These are phyloP conservation scores for Lamellibrachia satsuma DNA, from an alignment of 2,888 invertebrate species.

Conservation along the genomic window DNA sequence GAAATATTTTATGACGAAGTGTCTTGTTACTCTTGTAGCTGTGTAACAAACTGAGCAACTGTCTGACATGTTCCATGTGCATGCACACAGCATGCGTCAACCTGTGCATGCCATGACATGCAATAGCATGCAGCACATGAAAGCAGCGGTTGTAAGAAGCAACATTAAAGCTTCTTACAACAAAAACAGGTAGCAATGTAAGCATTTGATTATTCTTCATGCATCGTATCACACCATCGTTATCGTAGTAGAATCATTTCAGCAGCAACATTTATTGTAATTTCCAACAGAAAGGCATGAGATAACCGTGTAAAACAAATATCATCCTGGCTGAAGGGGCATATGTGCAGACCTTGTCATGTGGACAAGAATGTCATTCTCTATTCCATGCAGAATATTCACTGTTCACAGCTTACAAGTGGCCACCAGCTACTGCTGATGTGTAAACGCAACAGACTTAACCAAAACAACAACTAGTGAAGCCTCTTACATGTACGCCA, in stretches of 20 bases:
- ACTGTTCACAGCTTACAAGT: too few relatives aligned
- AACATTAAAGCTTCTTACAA: background rate
- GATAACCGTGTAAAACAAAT: background rate
- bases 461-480: background rate
- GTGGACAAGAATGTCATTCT: background rate
- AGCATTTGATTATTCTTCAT: background rate
- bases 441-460: background rate
- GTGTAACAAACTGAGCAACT: too few relatives aligned
- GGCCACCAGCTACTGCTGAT: too few relatives aligned
- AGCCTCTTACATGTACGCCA: background rate
- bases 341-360: background rate
- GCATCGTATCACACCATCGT: background rate
- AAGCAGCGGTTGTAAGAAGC: background rate
- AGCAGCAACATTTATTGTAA: too few relatives aligned
- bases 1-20: background rate
- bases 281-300: too few relatives aligned
- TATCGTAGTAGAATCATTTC: too few relatives aligned
- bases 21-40: background rate
- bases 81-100: background rate
- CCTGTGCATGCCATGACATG: background rate
- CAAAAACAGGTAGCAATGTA: background rate
- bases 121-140: background rate
- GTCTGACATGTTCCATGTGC: background rate
- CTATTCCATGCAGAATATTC: too few relatives aligned
- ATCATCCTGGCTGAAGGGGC: background rate